Evolutionary conservation across 2,113 vertebrate genomes (phyloP), one percentile per base, ranked within the genome.

Genomic region (Machaerirhynchus nigripectus): DNA sequence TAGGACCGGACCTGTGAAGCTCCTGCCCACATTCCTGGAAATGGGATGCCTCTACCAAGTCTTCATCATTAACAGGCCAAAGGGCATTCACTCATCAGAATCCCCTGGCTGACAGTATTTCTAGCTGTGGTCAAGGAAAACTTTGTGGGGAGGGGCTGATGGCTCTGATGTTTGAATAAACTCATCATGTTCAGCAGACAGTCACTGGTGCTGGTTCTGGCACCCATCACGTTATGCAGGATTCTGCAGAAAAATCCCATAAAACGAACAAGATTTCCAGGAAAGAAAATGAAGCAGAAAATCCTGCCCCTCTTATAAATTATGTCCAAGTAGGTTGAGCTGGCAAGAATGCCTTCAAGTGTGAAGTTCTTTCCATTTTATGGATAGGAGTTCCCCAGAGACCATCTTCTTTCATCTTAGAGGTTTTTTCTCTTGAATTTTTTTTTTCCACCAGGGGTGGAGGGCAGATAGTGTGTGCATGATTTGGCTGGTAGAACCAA

Each of bases 401-500:
- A 69, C 35, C 60, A 55, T 90, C 83, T 92, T 84, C 80, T 84
- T 83, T 83, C 59, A 73, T 82, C 31, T 26, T 39, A 28, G 39
- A 18, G 18, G 2, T 7, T 64, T 56, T 79, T 65, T 7, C 64
- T 56, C 60, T 35, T 59, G 13, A 82, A 81, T n/a, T 23, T 42
- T 12, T n/a, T 69, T 74, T 65, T 77, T 84, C 50, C 64, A 23
- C 19, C 0, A 0, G 11, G 42, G 73, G 60, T 88, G 47, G 84
- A 86, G 40, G 85, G 94, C 89, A 95, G 87, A 95, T 94, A 73
- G 57, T 17, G 65, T 59, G 75, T 70, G 93, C 95, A 93, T 97
- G 95, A 95, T 97, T 97, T 97, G 97, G 95, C 96, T 97, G 94
- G 90, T 96, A 95, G 94, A 95, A 95, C 92, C 95, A 94, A 76